Percentiles rank a stretch among this genome's conserved stretches.
Evolutionary conservation across 2,888 invertebrate species (phyloP).

Genomic region (Patella caerulea): DNA sequence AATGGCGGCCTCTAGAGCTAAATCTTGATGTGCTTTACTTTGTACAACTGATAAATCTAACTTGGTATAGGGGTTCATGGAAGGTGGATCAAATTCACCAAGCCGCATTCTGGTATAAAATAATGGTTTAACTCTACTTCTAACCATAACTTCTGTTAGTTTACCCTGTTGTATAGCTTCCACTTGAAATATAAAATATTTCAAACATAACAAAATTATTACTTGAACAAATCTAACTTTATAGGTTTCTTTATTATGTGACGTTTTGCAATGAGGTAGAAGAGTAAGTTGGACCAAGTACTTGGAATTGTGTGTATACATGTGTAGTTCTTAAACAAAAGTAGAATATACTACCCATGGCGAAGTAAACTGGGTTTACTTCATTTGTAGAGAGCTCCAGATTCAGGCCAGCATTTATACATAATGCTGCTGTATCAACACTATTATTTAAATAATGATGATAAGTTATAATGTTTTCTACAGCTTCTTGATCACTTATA

Average conservation of each 20-base stretch:
- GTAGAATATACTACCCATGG: constrained; percentile 18
- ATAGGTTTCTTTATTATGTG: too few species aligned
- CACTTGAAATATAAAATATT: constrained; percentile 23
- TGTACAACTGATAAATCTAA: constrained; percentile 44
- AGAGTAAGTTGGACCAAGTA: too few species aligned
- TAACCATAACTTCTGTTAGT: constrained; percentile 39
- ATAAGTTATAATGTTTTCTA: constrained; percentile 51
- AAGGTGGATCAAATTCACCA: constrained; percentile 61
- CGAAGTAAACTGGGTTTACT: constrained; percentile 22
- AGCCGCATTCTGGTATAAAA: constrained; percentile 63
- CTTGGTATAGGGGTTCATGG: constrained; percentile 60
- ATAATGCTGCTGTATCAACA: constrained; percentile 49
- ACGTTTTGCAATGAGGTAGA: too few species aligned
- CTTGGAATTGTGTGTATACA: too few species aligned
- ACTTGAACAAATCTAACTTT: too few species aligned
- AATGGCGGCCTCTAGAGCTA: constrained; percentile 51
- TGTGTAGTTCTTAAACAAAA: too few species aligned
- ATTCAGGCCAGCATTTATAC: constrained; percentile 54
- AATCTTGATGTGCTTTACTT: constrained; percentile 41
- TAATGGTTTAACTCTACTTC: constrained; percentile 54
- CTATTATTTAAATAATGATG: constrained; percentile 53
- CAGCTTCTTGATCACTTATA: constrained; percentile 63
- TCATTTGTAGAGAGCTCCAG: constrained; percentile 46
- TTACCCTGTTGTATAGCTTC: constrained; percentile 47
- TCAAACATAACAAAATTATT: too few species aligned